Evolutionary conservation across 2,113 vertebrate genomes (phyloP), one percentile per base, ranked within the genome.

Genomic region (Corapipo altera): DNA sequence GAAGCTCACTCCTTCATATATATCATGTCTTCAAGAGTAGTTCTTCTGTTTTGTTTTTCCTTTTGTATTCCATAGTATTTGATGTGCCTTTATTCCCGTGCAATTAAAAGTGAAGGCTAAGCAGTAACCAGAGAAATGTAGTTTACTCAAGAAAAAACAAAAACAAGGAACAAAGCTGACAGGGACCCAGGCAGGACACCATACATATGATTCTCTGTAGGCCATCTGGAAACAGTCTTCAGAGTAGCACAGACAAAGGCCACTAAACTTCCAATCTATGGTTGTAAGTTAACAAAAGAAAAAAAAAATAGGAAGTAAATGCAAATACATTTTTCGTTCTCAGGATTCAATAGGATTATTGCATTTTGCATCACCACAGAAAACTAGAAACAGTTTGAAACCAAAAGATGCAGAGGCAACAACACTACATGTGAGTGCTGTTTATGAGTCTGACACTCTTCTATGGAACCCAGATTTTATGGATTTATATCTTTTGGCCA

Each of bases 391-490:
- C 2, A 23, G 24, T 35, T 37, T 49, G 15, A 87, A 75, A 44
- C 37, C 7, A 62, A 35, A 71, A 85, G 4, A 14, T 75, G 26
- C 28, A 85, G 32, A 86, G 33, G 32, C 22, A 92, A 70, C 5
- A 24, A n/a, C 26, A 54, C 24, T n/a, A 39, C 15, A 46, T 6
- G 28, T 0, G 2, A 78, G n/a, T 0, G 0, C 4, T 57, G 44
- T 82, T 82, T 58, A 32, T 46, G 21, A 79, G 20, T 24, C 44
- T 70, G 37, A 65, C 13, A 22, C 32, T 32, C 17, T 44, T 62
- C 32, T 26, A 0, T 6, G 9, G 30, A 94, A 88, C 85, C 5
- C n/a, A 69, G 24, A 33, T 62, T 69, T 46, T 0, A 3, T 52
- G 37, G 26, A 61, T 85, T 91, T 81, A 57, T 81, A 59, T 22